Evolutionary conservation across 2,113 vertebrate genomes (phyloP).

Genomic region (Bujurquina vittata): DNA sequence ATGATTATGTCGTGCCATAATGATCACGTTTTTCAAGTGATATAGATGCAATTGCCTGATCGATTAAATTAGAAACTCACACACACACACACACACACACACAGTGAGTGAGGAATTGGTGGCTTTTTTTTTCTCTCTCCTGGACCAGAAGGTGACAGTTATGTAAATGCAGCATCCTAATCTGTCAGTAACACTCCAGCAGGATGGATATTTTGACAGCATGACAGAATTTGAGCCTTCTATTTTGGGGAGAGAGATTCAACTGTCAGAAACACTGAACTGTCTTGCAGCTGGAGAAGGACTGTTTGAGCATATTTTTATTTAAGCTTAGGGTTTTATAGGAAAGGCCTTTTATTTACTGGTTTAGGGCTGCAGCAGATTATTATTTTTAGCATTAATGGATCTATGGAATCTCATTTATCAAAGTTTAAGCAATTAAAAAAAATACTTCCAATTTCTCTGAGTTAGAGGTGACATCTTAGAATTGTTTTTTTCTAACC

Average conservation of each 20-base stretch:
- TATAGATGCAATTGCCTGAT: neutral
- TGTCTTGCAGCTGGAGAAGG: slow-evolving; percentile 29
- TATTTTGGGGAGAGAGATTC: slow-evolving; percentile 60
- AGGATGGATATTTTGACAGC: slow-evolving; percentile 66
- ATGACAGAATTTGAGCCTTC: slow-evolving; percentile 58
- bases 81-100: neutral
- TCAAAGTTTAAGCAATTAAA: neutral
- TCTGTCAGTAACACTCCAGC: slow-evolving; percentile 58
- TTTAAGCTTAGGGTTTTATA: slow-evolving; percentile 14
- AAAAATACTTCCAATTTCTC: too few species aligned
- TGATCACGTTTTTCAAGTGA: neutral
- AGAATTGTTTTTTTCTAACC: neutral
- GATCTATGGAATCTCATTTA: neutral
- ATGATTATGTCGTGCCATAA: neutral
- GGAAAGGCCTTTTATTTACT: neutral
- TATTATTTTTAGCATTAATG: neutral
- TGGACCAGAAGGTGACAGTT: slow-evolving; percentile 58
- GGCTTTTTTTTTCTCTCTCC: neutral
- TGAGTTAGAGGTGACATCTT: neutral
- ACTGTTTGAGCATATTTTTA: slow-evolving; percentile 35
- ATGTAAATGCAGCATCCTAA: slow-evolving; percentile 65
- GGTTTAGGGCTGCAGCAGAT: neutral
- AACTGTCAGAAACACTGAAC: slow-evolving; percentile 55
- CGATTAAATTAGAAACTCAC: slow-evolving; percentile 4
- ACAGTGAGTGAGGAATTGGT: neutral